Conservation (phyloP, 2,797 vertebrate species). For the Pipistrellus pygmaeus region DNA sequence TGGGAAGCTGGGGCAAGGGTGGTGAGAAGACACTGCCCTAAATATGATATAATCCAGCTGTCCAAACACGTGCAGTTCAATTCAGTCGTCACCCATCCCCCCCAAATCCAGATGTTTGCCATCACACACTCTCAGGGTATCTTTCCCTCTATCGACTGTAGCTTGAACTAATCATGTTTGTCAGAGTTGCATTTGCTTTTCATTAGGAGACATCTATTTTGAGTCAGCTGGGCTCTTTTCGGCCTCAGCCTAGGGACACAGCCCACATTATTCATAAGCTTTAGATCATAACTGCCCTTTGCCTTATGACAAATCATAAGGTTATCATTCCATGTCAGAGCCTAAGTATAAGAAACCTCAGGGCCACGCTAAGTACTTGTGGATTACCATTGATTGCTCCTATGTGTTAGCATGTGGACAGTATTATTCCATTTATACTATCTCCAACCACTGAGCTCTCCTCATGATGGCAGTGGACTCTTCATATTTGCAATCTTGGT, state of each 20-base stretch:
- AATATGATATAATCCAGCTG: constrained; percentile 77
- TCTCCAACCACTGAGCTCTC: constrained; percentile 1
- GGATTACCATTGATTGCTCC: neutral
- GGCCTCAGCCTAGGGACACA: neutral
- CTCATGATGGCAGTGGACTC: neutral
- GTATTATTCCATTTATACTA: neutral
- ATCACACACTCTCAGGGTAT: constrained; percentile 45
- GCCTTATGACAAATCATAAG: constrained; percentile 8
- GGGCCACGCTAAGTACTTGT: neutral
- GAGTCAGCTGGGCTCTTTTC: neutral
- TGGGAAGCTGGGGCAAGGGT: constrained; percentile 56
- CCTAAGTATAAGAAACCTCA: neutral
- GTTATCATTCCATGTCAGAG: constrained; percentile 4
- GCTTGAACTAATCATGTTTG: constrained; percentile 67
- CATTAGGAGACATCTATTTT: constrained; percentile 71
- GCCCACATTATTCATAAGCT: neutral
- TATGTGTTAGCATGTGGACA: neutral
- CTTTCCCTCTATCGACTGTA: constrained; percentile 7
- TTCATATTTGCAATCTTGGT: neutral
- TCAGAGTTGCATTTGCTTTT: constrained; percentile 64
- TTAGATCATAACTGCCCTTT: constrained; percentile 30
- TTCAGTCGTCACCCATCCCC: neutral
- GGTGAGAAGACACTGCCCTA: constrained; percentile 70
- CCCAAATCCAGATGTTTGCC: constrained; percentile 71
- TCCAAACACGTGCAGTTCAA: constrained; percentile 62